Base-by-base conservation (phyloP, 2,888 invertebrate species). In the Coremacera marginata region DNA sequence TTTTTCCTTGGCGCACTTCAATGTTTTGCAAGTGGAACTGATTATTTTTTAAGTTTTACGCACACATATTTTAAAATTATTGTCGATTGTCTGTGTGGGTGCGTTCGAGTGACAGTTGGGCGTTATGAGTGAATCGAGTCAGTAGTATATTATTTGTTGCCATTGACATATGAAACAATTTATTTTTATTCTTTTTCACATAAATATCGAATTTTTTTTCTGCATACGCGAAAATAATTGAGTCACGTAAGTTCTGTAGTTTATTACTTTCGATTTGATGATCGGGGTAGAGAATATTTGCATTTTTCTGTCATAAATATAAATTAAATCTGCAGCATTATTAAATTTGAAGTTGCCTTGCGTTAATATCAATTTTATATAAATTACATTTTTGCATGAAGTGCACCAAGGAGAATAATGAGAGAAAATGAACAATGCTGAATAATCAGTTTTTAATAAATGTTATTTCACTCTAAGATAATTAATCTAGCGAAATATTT, bases 101-200 rank as follows among this genome's bases (percentile, higher is more conserved):
- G 3, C 37, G 5, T 9, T n/a, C 31, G 1, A 57, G 57, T 22
- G 57, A 57, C 22, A 19, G 57, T n/a, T 8, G 25, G 57, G 44
- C 44, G 25, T 19, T 22, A 5, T 7, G 25, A 60, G 25, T 14
- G 60, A 25, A 60, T 19, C 25, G 27, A 60, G 85, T 84, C 85
- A 85, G 86, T 86, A 85, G 86, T 86, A 86, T 84, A 85, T 85
- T 86, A 86, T 85, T 84, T 79, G 75, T 63, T 72, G 73, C 78
- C 44, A 51, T 34, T 80, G 80, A 84, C 67, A 80, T 86, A 86
- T 86, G 84, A 86, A 86, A 87, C 88, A 86, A 87, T 87, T 88
- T 87, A 86, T 86, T 86, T 87, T 87, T 87, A 87, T 86, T 87
- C 85, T 83, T 86, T 85, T 86, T 81, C 83, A 78, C 86, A 87